These are phyloP conservation scores for Bombyx mandarina DNA, from an alignment of 1,140 invertebrate genomes.

Conservation along the genomic window DNA sequence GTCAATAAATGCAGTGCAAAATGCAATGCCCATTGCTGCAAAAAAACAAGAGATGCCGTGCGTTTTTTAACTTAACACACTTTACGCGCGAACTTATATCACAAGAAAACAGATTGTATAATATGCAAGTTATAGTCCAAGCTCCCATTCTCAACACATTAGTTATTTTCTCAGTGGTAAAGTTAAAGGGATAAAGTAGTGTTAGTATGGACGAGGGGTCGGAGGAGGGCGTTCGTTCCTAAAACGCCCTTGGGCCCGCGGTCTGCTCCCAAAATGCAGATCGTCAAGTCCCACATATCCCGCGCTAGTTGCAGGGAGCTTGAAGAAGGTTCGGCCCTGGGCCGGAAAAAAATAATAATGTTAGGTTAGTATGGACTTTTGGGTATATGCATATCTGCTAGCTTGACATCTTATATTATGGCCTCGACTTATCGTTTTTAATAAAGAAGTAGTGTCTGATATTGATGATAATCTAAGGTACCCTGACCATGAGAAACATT, in stretches of 20 bases:
- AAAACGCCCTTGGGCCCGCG: no score
- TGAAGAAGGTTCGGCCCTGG: no score
- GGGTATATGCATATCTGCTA: not conserved
- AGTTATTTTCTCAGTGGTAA: not conserved
- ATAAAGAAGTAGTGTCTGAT: no score
- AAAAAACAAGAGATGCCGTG: constrained; percentile 3
- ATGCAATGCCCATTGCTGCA: constrained; percentile 16
- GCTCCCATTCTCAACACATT: not conserved
- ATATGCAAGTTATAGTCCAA: not conserved
- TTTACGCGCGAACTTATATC: not conserved
- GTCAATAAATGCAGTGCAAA: constrained; percentile 14
- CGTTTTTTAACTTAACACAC: not conserved
- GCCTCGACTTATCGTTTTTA: no score
- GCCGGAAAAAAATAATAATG: no score
- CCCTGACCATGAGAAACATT: no score
- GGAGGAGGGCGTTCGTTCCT: no score
- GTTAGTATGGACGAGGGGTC: not conserved
- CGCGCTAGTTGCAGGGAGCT: no score
- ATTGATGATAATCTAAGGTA: no score
- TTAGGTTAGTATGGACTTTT: not conserved
- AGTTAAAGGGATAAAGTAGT: not conserved
- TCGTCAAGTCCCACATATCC: no score
- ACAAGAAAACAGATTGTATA: not conserved
- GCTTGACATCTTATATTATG: no score
- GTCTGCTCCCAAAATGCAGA: no score